A percentile compares a stretch with the other conserved stretches of the same genome.
phyloP scores from a whole-genome alignment of 2,888 invertebrate species.

The Odontocerum albicorne region DNA sequence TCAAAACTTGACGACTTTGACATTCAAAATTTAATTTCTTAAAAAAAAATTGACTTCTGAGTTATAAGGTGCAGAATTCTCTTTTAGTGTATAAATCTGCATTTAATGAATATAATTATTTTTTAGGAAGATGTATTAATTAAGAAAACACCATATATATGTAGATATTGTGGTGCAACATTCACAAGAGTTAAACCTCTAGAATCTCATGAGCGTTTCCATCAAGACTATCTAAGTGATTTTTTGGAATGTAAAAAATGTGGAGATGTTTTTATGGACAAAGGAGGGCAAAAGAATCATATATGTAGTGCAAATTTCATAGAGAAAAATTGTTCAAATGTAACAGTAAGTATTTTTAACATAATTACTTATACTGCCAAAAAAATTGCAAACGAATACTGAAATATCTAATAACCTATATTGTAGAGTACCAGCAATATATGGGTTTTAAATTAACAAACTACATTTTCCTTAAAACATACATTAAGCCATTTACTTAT shows the following conservation, averaged over 20 bases:
- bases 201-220: constrained; percentile 44
- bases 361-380: constrained; percentile 37
- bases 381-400: no score
- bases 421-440: no score
- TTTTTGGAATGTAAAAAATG: constrained; percentile 51
- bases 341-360: background rate
- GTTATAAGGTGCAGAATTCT: no score
- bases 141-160: constrained; percentile 41
- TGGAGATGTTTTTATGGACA: constrained; percentile 51
- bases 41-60: no score
- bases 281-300: constrained; percentile 43
- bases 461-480: no score
- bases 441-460: no score
- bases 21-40: no score
- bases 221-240: constrained; percentile 39
- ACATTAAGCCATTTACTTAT: no score
- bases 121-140: constrained; percentile 9
- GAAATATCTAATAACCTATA: no score
- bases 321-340: constrained; percentile 3
- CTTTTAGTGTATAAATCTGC: background rate
- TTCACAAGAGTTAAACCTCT: constrained; percentile 50
- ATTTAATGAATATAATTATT: no score
- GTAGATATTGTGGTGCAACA: constrained; percentile 47
- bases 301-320: constrained; percentile 41
- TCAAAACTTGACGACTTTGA: no score